phyloP scores from a whole-genome alignment of 2,888 invertebrate species.

The Eutolmus rufibarbis region DNA sequence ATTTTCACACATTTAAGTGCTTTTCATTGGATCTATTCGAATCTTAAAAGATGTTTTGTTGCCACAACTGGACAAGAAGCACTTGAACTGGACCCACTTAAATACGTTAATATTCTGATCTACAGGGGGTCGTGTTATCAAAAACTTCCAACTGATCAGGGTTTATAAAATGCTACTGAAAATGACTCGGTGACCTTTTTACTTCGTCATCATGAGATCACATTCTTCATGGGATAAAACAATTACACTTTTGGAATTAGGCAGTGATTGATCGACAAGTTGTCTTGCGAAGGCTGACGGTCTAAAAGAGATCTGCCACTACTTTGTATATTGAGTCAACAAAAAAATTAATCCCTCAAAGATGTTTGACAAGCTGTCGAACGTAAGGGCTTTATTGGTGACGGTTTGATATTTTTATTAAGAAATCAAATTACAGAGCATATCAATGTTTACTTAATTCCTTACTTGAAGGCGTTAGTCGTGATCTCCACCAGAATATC shows the following conservation, averaged over 20 bases:
- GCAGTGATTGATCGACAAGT: conserved; percentile 20
- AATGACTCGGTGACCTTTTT: conserved; percentile 23
- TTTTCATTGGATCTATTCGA: conserved; percentile 7
- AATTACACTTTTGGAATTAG: conserved; percentile 6
- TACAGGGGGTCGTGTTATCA: background rate
- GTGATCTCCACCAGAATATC: background rate
- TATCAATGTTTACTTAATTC: conserved; percentile 25
- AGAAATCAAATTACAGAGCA: background rate
- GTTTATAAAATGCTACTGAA: conserved; percentile 5
- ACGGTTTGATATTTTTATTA: conserved; percentile 1
- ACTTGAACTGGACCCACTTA: background rate
- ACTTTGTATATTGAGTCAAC: background rate
- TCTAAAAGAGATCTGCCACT: background rate
- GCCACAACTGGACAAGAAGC: background rate
- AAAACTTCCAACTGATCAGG: background rate
- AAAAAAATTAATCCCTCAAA: background rate
- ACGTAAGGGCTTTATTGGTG: background rate
- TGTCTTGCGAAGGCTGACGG: conserved; percentile 1
- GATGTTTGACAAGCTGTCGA: background rate
- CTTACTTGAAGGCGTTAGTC: background rate
- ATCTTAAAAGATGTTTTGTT: background rate
- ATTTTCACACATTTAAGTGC: conserved; percentile 33
- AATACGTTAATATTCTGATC: background rate
- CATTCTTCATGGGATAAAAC: background rate
- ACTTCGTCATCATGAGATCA: conserved; percentile 14